A percentile compares a stretch with the other conserved stretches of the same genome.
Evolutionary conservation across 2,113 vertebrate species (phyloP).

Genomic region (Loxodonta africana): DNA sequence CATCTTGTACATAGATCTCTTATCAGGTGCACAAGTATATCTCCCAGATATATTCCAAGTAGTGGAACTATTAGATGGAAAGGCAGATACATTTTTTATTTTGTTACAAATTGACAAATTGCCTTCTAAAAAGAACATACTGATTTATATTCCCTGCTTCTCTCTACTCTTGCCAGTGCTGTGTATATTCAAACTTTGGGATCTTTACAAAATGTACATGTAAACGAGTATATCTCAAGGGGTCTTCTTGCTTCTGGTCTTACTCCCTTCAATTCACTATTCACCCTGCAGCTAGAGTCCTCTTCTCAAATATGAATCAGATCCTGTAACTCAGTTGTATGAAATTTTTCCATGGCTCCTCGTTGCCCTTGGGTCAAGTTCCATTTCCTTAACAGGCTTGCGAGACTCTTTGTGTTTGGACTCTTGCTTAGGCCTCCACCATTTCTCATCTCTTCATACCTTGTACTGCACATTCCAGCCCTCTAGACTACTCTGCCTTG

Average conservation of each 20-base stretch:
- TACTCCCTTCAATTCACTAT: not conserved
- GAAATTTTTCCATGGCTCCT: not conserved
- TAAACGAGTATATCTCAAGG: not conserved
- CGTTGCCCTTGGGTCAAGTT: not conserved
- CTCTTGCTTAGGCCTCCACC: not conserved
- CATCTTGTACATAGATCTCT: not conserved
- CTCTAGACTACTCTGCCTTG: not conserved
- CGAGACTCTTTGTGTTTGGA: not conserved
- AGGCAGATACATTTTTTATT: constrained; percentile 32
- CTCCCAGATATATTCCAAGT: constrained; percentile 24
- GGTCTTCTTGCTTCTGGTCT: constrained; percentile 14
- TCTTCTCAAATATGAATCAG: not conserved
- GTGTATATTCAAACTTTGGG: not conserved
- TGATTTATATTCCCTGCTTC: not conserved
- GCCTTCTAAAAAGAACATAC: not conserved
- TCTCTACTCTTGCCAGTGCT: not conserved
- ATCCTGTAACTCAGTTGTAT: no score
- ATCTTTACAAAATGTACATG: constrained; percentile 30
- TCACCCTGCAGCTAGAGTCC: not conserved
- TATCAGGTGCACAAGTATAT: not conserved
- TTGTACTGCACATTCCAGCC: not conserved
- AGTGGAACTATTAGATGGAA: constrained; percentile 27
- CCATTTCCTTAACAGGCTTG: not conserved
- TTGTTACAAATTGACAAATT: constrained; percentile 37
- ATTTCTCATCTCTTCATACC: not conserved